phyloP scores from a whole-genome alignment of 2,888 invertebrate genomes.

The Mythimna pallens region DNA sequence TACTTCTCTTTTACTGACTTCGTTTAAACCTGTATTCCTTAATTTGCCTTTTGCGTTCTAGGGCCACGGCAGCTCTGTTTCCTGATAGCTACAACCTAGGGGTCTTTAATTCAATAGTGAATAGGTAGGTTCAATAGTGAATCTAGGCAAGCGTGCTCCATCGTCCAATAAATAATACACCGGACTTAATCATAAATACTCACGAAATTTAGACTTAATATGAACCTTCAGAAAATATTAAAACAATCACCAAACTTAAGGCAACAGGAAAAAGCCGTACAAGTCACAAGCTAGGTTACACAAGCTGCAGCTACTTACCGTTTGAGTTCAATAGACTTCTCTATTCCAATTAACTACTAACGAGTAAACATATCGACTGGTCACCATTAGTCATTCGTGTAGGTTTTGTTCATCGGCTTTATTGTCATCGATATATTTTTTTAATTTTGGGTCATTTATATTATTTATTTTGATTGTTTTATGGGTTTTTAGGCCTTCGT shows the following conservation, averaged over 20 bases:
- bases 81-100: too few species aligned
- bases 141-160: too few species aligned
- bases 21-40: too few species aligned
- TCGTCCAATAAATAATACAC: too few species aligned
- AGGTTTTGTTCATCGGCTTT: slow-evolving; percentile 64
- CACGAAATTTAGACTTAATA: too few species aligned
- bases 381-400: slow-evolving; percentile 71
- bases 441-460: slow-evolving; percentile 19
- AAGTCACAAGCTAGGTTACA: slow-evolving; percentile 36
- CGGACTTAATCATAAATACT: too few species aligned
- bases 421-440: slow-evolving; percentile 38
- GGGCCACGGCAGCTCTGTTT: too few species aligned
- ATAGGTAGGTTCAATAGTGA: too few species aligned
- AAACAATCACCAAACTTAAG: slow-evolving; percentile 13
- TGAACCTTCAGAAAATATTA: neutral
- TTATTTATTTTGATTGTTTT: slow-evolving; percentile 17
- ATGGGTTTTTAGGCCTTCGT: neutral
- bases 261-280: neutral
- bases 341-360: slow-evolving; percentile 70
- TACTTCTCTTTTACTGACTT: too few species aligned
- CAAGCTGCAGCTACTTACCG: slow-evolving; percentile 35
- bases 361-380: slow-evolving; percentile 65
- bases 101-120: too few species aligned
- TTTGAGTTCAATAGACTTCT: slow-evolving; percentile 68
- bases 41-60: too few species aligned